phyloP scores from a whole-genome alignment of 2,113 vertebrate species.

The Colius striatus region DNA sequence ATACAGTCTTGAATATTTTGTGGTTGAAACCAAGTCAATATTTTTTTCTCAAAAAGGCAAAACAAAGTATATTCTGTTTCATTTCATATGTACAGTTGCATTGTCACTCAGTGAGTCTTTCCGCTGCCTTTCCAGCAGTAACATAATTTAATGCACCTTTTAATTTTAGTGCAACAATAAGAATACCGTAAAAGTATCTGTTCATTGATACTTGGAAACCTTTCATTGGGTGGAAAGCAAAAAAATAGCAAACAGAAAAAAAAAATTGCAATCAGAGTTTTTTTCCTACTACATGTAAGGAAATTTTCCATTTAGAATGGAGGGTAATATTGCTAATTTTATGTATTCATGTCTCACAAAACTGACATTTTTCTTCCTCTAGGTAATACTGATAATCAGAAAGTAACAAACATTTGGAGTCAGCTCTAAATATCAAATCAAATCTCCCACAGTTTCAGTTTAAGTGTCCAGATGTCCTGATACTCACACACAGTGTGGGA shows the following conservation, averaged over 20 bases:
- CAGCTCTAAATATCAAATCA: background rate
- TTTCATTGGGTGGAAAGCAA: background rate
- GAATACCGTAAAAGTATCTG: background rate
- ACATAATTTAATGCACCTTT: background rate
- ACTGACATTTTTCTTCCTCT: background rate
- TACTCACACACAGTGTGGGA: background rate
- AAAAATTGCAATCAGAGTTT: background rate
- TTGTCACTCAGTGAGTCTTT: background rate
- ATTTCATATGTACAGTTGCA: background rate
- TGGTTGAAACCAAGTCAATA: background rate
- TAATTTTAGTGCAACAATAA: background rate
- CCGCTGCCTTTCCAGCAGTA: background rate
- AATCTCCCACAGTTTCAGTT: background rate
- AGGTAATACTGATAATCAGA: background rate
- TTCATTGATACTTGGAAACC: background rate
- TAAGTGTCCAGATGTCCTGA: background rate
- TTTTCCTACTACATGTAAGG: background rate
- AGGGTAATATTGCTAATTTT: background rate
- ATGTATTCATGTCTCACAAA: background rate
- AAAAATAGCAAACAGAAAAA: background rate
- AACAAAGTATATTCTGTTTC: background rate
- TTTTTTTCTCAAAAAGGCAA: background rate
- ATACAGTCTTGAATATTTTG: background rate
- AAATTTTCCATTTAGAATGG: background rate
- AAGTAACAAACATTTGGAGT: background rate